Evolutionary conservation across 2,797 vertebrate genomes (phyloP).

Genomic region (Acanthurus tractus): DNA sequence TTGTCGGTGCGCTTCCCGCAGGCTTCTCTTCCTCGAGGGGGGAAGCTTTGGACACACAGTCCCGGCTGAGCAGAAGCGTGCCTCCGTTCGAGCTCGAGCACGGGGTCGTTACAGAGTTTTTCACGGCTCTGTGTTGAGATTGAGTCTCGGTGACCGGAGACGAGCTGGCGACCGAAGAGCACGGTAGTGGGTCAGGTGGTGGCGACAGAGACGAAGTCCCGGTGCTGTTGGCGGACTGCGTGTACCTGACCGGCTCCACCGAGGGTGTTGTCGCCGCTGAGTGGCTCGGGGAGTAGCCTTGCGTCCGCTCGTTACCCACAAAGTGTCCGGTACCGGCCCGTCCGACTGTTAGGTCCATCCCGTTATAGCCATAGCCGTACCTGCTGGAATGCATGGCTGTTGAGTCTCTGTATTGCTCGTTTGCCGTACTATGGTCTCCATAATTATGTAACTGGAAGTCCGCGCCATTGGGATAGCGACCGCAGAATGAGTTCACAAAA

Average conservation of each 20-base stretch:
- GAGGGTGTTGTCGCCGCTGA: constrained; percentile 87
- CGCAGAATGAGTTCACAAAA: constrained; percentile 99
- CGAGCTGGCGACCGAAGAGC: constrained; percentile 90
- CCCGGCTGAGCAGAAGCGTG: constrained; percentile 89
- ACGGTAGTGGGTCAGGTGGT: constrained; percentile 93
- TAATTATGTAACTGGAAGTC: constrained; percentile 99
- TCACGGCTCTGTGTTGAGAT: constrained; percentile 88
- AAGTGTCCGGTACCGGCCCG: constrained; percentile 94
- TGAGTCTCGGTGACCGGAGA: constrained; percentile 75
- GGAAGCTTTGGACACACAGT: constrained; percentile 92
- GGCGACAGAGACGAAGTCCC: constrained; percentile 87
- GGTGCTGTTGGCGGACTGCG: constrained; percentile 88
- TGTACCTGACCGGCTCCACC: constrained; percentile 93
- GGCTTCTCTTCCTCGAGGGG: constrained; percentile 93
- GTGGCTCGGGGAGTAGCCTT: constrained; percentile 91
- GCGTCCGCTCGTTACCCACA: constrained; percentile 90
- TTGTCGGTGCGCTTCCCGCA: constrained; percentile 92
- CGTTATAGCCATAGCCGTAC: constrained; percentile 99
- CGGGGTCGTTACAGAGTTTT: constrained; percentile 92
- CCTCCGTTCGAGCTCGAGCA: constrained; percentile 86
- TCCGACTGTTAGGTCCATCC: constrained; percentile 98
- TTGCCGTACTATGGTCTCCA: constrained; percentile 96
- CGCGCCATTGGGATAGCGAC: constrained; percentile 99
- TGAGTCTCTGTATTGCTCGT: constrained; percentile 97
- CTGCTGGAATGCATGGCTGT: constrained; percentile 97